Evolutionary conservation across 2,888 invertebrate genomes (phyloP).

Genomic region (Melanargia galathea): DNA sequence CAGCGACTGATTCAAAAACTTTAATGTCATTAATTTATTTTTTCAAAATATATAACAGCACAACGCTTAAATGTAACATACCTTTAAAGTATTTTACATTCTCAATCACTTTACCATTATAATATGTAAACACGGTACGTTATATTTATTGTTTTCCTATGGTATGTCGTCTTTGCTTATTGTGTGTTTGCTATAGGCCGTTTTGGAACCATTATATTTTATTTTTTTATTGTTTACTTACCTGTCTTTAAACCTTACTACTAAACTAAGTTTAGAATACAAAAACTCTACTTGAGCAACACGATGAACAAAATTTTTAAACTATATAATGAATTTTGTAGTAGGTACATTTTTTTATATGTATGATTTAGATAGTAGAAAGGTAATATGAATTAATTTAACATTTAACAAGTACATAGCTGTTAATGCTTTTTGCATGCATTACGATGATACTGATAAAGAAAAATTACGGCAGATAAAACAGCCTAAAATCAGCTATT

Average conservation of each 20-base stretch:
- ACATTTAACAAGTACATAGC: slow-evolving; percentile 23
- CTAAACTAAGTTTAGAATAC: slow-evolving; percentile 24
- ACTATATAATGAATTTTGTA: slow-evolving; percentile 33
- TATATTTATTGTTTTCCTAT: slow-evolving; percentile 69
- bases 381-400: slow-evolving; percentile 26
- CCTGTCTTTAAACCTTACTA: slow-evolving; percentile 49
- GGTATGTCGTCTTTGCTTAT: slow-evolving; percentile 77
- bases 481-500: slow-evolving; percentile 51
- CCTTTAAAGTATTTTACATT: slow-evolving; percentile 66
- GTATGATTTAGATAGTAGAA: slow-evolving; percentile 35
- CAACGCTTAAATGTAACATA: slow-evolving; percentile 57
- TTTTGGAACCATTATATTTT: slow-evolving; percentile 77
- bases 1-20: slow-evolving; percentile 56
- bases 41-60: slow-evolving; percentile 69
- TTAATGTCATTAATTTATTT: slow-evolving; percentile 64
- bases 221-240: slow-evolving; percentile 50
- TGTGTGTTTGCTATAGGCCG: slow-evolving; percentile 82
- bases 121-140: slow-evolving; percentile 61
- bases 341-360: slow-evolving; percentile 29
- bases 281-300: slow-evolving; percentile 12
- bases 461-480: slow-evolving; percentile 43
- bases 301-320: slow-evolving; percentile 18
- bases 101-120: slow-evolving; percentile 63
- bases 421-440: slow-evolving; percentile 39
- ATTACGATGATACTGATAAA: slow-evolving; percentile 20